Conservation (phyloP, 2,888 invertebrate species). For the Punctoribates punctum region DNA sequence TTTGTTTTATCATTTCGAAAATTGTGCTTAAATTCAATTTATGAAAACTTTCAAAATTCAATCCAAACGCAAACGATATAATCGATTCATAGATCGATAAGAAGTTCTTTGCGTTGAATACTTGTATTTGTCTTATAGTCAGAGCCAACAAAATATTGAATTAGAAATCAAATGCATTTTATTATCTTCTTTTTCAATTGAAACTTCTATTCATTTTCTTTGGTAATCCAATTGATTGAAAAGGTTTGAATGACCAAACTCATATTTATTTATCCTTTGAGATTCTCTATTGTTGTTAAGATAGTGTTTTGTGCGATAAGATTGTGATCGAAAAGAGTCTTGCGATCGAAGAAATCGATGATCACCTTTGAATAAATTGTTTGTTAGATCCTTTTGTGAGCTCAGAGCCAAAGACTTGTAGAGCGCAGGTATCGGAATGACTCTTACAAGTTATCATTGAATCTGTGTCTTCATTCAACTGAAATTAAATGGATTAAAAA, state of each 20-base stretch:
- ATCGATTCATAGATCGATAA: not conserved
- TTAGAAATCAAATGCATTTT: too few species aligned
- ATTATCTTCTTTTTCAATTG: too few species aligned
- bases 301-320: too few species aligned
- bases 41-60: not conserved
- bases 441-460: constrained; percentile 9
- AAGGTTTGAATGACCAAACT: too few species aligned
- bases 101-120: too few species aligned
- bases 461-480: not conserved
- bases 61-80: not conserved
- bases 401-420: not conserved
- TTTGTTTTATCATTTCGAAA: not conserved
- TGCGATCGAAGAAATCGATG: not conserved
- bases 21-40: constrained; percentile 4
- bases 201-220: too few species aligned
- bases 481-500: constrained; percentile 21
- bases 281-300: too few species aligned
- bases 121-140: too few species aligned
- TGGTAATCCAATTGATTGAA: too few species aligned
- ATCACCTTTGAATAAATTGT: too few species aligned
- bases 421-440: constrained; percentile 3
- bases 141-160: too few species aligned
- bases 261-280: too few species aligned
- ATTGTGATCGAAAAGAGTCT: not conserved
- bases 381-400: not conserved